These are phyloP conservation scores for Leptobrachium leishanense DNA, from an alignment of 2,113 vertebrate species.

Conservation along the genomic window DNA sequence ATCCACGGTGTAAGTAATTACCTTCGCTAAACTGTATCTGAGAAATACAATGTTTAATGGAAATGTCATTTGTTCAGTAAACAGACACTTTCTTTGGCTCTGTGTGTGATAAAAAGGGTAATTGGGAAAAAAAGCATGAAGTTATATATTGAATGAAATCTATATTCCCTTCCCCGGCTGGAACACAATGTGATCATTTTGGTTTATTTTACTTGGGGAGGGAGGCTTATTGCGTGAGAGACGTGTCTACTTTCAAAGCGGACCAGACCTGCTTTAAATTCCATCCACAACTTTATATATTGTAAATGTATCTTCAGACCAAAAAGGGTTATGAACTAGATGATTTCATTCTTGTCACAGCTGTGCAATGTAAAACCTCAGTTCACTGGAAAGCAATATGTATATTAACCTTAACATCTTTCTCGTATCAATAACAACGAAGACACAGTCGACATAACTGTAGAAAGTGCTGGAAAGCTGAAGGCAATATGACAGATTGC, in stretches of 20 bases:
- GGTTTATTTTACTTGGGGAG: constrained; percentile 37
- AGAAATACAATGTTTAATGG: constrained; percentile 22
- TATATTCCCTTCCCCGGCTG: constrained; percentile 5
- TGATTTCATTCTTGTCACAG: constrained; percentile 42
- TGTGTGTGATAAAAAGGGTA: constrained; percentile 26
- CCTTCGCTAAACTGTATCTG: constrained; percentile 7
- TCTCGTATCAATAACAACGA: constrained; percentile 40
- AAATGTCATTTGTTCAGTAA: constrained; percentile 37
- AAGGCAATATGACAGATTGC: constrained; percentile 8
- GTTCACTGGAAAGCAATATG: constrained; percentile 49
- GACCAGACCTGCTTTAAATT: constrained; percentile 29
- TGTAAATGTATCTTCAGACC: constrained; percentile 49
- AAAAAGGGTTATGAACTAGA: constrained; percentile 43
- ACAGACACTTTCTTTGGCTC: constrained; percentile 22
- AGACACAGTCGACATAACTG: constrained; percentile 32
- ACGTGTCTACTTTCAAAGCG: constrained; percentile 7
- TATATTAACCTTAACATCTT: constrained; percentile 49
- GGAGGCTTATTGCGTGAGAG: constrained; percentile 31
- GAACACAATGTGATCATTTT: constrained; percentile 34
- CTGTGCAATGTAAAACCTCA: constrained; percentile 51
- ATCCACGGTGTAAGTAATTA: constrained; percentile 15
- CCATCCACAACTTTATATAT: constrained; percentile 51
- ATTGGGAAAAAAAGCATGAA: constrained; percentile 14
- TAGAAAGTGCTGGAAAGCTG: constrained; percentile 35
- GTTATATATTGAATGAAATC: constrained; percentile 16